These are phyloP conservation scores for Eunapius fragilis DNA, from an alignment of 37 sponge, comb jelly and placozoan species.

Conservation along the genomic window DNA sequence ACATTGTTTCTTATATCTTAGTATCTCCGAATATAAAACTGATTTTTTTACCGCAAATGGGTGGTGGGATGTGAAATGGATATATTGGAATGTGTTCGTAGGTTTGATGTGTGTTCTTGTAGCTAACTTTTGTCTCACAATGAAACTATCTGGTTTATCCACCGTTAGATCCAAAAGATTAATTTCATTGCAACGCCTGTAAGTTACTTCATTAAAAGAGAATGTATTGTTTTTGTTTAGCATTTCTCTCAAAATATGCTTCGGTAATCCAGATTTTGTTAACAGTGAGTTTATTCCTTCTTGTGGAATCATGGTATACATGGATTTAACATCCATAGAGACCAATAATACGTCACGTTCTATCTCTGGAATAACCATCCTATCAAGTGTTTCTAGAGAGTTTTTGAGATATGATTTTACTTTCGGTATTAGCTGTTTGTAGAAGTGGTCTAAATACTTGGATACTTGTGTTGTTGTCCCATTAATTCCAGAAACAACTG, in stretches of 20 bases:
- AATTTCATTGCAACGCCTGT: not conserved
- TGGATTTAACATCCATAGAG: not conserved
- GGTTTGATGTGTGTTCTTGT: not conserved
- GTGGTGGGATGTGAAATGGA: not conserved
- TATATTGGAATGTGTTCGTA: not conserved
- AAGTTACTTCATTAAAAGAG: not conserved
- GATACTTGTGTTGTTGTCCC: not conserved
- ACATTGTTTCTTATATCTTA: not conserved
- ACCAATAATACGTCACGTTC: not conserved
- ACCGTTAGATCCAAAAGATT: not conserved
- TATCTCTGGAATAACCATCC: not conserved
- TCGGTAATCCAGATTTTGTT: not conserved
- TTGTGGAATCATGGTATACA: constrained; percentile 1
- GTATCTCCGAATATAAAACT: not conserved
- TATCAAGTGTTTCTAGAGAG: not conserved
- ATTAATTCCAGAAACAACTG: not conserved
- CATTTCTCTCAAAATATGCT: not conserved
- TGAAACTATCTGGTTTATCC: not conserved
- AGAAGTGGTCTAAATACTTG: not conserved
- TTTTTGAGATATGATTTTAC: not conserved
- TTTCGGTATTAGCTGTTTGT: not conserved
- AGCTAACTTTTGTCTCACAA: not conserved
- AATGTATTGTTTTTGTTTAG: not conserved
- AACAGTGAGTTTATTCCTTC: not conserved
- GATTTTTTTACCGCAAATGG: not conserved